Conservation (phyloP, 2,797 vertebrate genomes). For the Brotula barbata region DNA sequence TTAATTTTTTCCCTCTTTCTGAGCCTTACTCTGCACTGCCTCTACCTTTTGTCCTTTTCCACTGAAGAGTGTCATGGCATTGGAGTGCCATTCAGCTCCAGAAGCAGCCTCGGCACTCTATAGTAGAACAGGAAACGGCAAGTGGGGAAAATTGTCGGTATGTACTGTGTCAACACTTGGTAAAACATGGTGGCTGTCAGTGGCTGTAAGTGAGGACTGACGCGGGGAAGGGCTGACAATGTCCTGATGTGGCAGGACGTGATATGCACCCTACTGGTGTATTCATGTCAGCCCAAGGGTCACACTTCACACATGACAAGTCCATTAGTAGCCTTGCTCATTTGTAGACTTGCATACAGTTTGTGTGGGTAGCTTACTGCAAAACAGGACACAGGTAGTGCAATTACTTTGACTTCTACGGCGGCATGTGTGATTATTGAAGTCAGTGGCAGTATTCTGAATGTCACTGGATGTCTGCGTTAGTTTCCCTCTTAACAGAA, state of each 20-base stretch:
- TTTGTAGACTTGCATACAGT: slow-evolving; percentile 32
- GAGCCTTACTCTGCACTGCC: not conserved
- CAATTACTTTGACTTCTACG: slow-evolving; percentile 51
- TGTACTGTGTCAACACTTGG: slow-evolving; percentile 69
- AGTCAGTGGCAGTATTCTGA: slow-evolving; percentile 43
- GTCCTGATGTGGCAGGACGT: slow-evolving; percentile 68
- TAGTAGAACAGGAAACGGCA: slow-evolving; percentile 59
- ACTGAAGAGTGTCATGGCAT: slow-evolving; percentile 58
- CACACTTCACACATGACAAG: slow-evolving; percentile 63
- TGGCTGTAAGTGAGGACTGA: slow-evolving; percentile 59
- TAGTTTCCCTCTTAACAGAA: slow-evolving; percentile 37
- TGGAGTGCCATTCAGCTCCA: slow-evolving; percentile 25
- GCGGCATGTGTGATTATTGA: slow-evolving; percentile 15
- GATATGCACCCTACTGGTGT: slow-evolving; percentile 69
- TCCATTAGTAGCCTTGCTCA: slow-evolving; percentile 62
- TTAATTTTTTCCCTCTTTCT: slow-evolving; percentile 25
- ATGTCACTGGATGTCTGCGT: slow-evolving; percentile 44
- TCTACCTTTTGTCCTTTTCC: slow-evolving; percentile 48
- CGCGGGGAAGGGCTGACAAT: slow-evolving; percentile 49
- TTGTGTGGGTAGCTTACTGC: slow-evolving; percentile 26
- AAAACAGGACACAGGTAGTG: slow-evolving; percentile 38
- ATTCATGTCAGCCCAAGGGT: slow-evolving; percentile 59
- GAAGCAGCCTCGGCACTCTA: slow-evolving; percentile 64
- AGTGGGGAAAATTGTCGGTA: slow-evolving; percentile 68
- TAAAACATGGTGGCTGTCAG: slow-evolving; percentile 74